Conservation (phyloP, 2,113 vertebrate genomes). For the Catharus minimus region DNA sequence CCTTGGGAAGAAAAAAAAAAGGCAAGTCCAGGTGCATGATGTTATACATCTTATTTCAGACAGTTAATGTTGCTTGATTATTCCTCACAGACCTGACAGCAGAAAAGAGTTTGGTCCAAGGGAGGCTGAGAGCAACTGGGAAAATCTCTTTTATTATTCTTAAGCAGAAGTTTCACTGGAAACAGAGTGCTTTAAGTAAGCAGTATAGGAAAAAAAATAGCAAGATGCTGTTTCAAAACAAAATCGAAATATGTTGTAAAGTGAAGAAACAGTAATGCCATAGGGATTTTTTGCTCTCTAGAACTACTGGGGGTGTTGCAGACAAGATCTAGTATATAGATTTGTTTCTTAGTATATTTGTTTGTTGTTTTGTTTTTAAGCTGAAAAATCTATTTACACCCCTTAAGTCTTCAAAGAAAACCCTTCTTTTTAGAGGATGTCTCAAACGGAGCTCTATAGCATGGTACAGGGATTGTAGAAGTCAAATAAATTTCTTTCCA, state of each 20-base stretch:
- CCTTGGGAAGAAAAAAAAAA: background rate
- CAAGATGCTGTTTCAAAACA: background rate
- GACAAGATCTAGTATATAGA: background rate
- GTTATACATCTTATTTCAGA: background rate
- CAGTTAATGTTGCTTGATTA: background rate
- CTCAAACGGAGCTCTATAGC: background rate
- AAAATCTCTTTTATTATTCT: background rate
- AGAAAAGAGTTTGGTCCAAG: background rate
- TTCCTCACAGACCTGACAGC: background rate
- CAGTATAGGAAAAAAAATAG: background rate
- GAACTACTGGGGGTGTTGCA: background rate
- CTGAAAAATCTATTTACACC: conserved; percentile 35
- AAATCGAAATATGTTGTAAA: background rate
- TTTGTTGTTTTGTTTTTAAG: background rate
- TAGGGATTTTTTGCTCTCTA: background rate
- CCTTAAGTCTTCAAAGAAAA: conserved; percentile 20
- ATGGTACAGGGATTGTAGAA: background rate
- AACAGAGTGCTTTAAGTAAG: background rate
- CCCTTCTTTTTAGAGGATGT: background rate
- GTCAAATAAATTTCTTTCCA: background rate
- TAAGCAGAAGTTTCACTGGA: background rate
- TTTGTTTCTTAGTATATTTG: conserved; percentile 7
- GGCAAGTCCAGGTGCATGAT: background rate
- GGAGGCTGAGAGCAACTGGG: background rate
- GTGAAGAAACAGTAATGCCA: background rate